A percentile compares a stretch with the other conserved stretches of the same genome.
Evolutionary conservation across 2,113 vertebrate genomes (phyloP).

Genomic region (Mirza zaza): DNA sequence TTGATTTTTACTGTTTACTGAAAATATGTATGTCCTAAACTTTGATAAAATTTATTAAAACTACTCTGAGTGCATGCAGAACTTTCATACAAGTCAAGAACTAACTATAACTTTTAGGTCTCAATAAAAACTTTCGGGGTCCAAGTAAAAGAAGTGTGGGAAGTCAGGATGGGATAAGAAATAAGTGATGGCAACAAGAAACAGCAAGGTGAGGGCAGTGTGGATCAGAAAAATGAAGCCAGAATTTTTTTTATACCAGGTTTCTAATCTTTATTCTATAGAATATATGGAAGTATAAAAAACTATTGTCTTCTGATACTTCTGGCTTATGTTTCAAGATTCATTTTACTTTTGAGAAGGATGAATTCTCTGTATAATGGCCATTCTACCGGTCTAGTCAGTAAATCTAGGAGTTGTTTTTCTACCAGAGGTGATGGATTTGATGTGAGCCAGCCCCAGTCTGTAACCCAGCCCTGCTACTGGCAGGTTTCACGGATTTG

Average conservation of each 20-base stretch:
- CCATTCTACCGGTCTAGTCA: not conserved
- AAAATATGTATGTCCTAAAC: not conserved
- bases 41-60: not conserved
- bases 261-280: not conserved
- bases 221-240: not conserved
- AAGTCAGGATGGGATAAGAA: not conserved
- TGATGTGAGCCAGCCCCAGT: not conserved
- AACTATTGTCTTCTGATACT: not conserved
- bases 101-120: not conserved
- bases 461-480: not conserved
- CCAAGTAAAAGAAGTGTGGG: not conserved
- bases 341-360: constrained; percentile 15
- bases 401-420: constrained; percentile 23
- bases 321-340: constrained; percentile 9
- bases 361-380: not conserved
- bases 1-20: not conserved
- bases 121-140: not conserved
- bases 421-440: constrained; percentile 11
- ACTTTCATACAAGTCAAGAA: not conserved
- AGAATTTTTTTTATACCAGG: not conserved
- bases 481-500: not conserved
- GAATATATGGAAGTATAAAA: not conserved
- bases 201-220: not conserved
- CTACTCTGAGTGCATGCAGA: not conserved
- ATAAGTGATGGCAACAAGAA: not conserved